Percentiles rank a stretch among this genome's conserved stretches.
These are phyloP conservation scores for Pachypsylla venusta DNA, from an alignment of 1,140 invertebrate genomes.

Conservation along the genomic window DNA sequence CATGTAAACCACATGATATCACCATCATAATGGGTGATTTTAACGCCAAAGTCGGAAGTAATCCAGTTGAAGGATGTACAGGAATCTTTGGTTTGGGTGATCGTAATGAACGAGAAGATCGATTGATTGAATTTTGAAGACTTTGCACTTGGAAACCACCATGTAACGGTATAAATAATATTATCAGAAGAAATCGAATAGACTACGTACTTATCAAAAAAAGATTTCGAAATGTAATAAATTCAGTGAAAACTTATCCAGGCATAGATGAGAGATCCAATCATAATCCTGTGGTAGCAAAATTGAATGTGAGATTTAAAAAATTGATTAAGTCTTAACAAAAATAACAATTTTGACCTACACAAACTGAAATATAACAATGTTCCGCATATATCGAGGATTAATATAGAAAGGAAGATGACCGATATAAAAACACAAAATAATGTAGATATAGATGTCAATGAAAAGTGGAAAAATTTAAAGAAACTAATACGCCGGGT, in stretches of 20 bases:
- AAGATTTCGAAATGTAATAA: slow-evolving; percentile 25
- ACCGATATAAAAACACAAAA: slow-evolving; percentile 12
- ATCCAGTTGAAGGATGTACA: slow-evolving; percentile 9
- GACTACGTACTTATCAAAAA: slow-evolving; percentile 27
- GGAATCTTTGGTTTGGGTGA: slow-evolving; percentile 22
- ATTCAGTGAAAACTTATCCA: slow-evolving; percentile 24
- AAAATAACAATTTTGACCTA: slow-evolving; percentile 4
- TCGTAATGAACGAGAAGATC: slow-evolving; percentile 26
- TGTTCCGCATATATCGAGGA: not conserved
- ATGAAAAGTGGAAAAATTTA: slow-evolving; percentile 1
- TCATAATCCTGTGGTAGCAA: slow-evolving; percentile 26
- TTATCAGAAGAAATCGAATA: slow-evolving; percentile 28
- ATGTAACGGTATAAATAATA: slow-evolving; percentile 12
- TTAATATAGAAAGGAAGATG: not conserved
- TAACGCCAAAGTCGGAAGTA: slow-evolving; percentile 24
- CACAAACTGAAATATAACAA: slow-evolving; percentile 3
- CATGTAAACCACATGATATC: slow-evolving; percentile 8
- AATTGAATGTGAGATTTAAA: slow-evolving; percentile 14
- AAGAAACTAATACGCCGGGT: too few species aligned
- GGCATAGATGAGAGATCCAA: slow-evolving; percentile 21
- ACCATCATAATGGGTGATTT: slow-evolving; percentile 23
- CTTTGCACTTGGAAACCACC: slow-evolving; percentile 5
- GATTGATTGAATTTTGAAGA: slow-evolving; percentile 25
- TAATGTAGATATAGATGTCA: not conserved
- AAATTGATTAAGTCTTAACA: not conserved